phyloP scores from a whole-genome alignment of 2,888 invertebrate species.

The Mesorhabditis spiculigera region DNA sequence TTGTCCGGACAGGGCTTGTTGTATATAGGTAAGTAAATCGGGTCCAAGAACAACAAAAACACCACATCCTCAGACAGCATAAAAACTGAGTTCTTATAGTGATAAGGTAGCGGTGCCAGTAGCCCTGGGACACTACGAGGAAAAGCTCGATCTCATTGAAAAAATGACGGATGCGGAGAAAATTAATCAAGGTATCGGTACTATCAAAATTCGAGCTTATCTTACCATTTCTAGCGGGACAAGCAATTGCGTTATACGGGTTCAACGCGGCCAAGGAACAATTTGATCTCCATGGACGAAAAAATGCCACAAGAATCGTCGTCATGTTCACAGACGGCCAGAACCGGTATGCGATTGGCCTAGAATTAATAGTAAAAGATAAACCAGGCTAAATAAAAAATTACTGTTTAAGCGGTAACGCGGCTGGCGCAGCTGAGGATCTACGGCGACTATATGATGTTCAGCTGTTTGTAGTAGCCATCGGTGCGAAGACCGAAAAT shows the following conservation, averaged over 20 bases:
- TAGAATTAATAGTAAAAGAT: neutral
- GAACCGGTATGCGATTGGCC: conserved; percentile 29
- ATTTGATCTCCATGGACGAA: conserved; percentile 51
- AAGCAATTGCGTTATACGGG: conserved; percentile 51
- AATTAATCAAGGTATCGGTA: conserved; percentile 35
- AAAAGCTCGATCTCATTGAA: conserved; percentile 52
- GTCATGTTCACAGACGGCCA: conserved; percentile 54
- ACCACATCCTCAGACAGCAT: neutral
- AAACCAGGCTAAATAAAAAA: neutral
- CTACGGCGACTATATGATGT: conserved; percentile 47
- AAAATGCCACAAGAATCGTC: conserved; percentile 47
- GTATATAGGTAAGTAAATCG: conserved; percentile 40
- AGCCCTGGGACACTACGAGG: conserved; percentile 56
- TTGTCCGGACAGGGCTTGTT: conserved; percentile 52
- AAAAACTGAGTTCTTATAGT: conserved; percentile 26
- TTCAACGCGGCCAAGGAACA: conserved; percentile 55
- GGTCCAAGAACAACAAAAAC: neutral
- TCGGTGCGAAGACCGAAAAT: conserved; percentile 43
- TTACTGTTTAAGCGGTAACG: conserved; percentile 45
- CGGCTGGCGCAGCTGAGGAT: conserved; percentile 49
- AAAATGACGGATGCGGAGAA: conserved; percentile 50
- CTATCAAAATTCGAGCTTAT: neutral
- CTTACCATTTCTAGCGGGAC: neutral
- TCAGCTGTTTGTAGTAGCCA: conserved; percentile 49
- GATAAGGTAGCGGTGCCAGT: conserved; percentile 56